A percentile compares a stretch with the other conserved stretches of the same genome.
These are phyloP conservation scores for Amphiura filiformis DNA, from an alignment of 35 echinoderm and acorn worm genomes.

Conservation along the genomic window DNA sequence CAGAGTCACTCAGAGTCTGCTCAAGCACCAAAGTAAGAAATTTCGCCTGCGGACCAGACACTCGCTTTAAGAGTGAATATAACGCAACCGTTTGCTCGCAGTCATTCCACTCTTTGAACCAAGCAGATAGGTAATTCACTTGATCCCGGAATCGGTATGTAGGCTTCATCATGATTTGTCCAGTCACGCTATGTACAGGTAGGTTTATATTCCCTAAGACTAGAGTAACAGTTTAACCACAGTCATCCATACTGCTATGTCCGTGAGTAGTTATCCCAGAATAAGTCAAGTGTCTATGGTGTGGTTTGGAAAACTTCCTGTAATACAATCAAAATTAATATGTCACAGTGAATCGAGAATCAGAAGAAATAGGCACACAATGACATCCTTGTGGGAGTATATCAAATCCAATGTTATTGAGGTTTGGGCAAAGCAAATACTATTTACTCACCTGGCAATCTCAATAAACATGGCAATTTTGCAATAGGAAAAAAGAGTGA, in stretches of 20 bases:
- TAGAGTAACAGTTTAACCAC: not conserved
- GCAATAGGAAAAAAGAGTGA: not conserved
- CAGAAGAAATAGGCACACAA: not conserved
- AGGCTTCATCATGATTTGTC: slow-evolving; percentile 65
- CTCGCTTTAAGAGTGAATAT: slow-evolving; percentile 78
- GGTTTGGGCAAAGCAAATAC: not conserved
- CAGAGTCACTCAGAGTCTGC: slow-evolving; percentile 74
- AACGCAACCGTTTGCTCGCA: slow-evolving; percentile 96
- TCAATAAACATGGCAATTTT: not conserved
- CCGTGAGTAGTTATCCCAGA: not conserved
- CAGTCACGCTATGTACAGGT: not conserved
- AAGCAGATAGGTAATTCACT: slow-evolving; percentile 65
- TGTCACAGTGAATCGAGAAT: not conserved
- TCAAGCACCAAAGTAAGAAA: slow-evolving; percentile 90
- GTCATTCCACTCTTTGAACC: slow-evolving; percentile 98
- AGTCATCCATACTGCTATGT: slow-evolving; percentile 2
- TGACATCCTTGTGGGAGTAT: not conserved
- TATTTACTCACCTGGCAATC: not conserved
- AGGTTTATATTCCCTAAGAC: not conserved
- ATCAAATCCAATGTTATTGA: not conserved
- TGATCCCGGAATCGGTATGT: slow-evolving; percentile 88
- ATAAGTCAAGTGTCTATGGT: not conserved
- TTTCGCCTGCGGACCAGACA: slow-evolving; percentile 76
- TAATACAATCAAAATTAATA: not conserved
- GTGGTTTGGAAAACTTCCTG: not conserved